Evolutionary conservation across 2,113 vertebrate species (phyloP).

Genomic region (Lepisosteus oculatus): DNA sequence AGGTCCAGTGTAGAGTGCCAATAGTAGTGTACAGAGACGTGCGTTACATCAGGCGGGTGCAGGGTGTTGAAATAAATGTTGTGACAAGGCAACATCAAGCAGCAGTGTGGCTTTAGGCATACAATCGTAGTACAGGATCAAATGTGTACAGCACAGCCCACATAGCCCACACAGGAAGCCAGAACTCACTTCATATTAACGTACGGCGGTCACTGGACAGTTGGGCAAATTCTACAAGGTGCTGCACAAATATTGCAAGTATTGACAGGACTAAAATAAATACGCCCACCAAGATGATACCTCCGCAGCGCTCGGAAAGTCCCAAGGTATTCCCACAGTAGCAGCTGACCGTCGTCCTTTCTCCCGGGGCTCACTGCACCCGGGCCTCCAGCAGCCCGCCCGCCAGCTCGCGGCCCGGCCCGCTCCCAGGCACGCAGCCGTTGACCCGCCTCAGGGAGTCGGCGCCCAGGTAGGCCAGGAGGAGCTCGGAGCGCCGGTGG

Average conservation of each 20-base stretch:
- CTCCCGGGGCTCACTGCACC: conserved; percentile 53
- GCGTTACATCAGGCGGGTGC: background rate
- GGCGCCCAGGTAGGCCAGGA: conserved; percentile 73
- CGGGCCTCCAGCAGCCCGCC: conserved; percentile 60
- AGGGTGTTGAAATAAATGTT: background rate
- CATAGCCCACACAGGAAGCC: background rate
- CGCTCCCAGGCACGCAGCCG: conserved; percentile 38
- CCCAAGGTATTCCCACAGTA: no score
- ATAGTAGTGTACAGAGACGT: background rate
- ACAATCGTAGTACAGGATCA: background rate
- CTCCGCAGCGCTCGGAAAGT: no score
- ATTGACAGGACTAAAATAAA: conserved; percentile 18
- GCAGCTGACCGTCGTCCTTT: no score
- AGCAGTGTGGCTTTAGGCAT: conserved; percentile 6
- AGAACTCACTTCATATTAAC: background rate
- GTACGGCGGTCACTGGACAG: background rate
- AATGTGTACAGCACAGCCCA: background rate
- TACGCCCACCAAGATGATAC: conserved; percentile 1
- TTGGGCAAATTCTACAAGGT: background rate
- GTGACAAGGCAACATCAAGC: conserved; percentile 15
- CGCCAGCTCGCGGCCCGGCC: conserved; percentile 45
- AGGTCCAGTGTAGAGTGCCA: background rate
- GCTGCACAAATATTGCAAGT: conserved; percentile 7
- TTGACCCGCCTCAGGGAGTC: conserved; percentile 55
- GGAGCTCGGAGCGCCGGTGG: conserved; percentile 75